Conservation (phyloP, 2,113 vertebrate species). For the Tringa solitaria region DNA sequence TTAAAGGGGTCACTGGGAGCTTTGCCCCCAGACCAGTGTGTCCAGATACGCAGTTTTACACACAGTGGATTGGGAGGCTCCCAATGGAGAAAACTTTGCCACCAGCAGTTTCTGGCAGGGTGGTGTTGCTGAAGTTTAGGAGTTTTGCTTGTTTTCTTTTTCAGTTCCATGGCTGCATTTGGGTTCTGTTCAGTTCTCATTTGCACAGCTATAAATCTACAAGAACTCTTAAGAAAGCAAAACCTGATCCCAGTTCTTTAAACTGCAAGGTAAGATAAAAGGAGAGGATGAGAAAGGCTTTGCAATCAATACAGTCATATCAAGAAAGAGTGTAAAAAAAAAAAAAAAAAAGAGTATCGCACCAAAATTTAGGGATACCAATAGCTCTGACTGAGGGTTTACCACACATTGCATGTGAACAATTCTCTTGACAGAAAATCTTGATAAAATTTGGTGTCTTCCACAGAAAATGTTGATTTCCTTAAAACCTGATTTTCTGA, state of each 20-base stretch:
- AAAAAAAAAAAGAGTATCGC: neutral
- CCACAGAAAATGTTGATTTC: neutral
- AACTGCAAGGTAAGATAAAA: neutral
- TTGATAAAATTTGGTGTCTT: neutral
- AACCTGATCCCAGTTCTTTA: neutral
- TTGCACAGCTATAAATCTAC: neutral
- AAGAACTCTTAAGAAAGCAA: neutral
- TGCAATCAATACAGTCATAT: neutral
- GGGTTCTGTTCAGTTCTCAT: neutral
- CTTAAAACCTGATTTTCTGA: neutral
- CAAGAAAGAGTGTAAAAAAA: neutral
- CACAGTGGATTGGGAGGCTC: neutral
- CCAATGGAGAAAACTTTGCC: neutral
- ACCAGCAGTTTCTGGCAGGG: neutral
- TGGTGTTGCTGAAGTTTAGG: neutral
- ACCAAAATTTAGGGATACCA: neutral
- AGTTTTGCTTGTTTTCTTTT: neutral
- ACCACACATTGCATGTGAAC: neutral
- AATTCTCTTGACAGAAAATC: neutral
- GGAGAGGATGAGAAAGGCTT: neutral
- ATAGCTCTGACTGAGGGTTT: neutral
- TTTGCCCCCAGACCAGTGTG: neutral
- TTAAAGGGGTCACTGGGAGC: neutral
- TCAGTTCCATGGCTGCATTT: neutral
- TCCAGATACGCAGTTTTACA: neutral